Evolutionary conservation across 2,797 vertebrate species (phyloP).

Genomic region (Gephyroberyx darwinii): DNA sequence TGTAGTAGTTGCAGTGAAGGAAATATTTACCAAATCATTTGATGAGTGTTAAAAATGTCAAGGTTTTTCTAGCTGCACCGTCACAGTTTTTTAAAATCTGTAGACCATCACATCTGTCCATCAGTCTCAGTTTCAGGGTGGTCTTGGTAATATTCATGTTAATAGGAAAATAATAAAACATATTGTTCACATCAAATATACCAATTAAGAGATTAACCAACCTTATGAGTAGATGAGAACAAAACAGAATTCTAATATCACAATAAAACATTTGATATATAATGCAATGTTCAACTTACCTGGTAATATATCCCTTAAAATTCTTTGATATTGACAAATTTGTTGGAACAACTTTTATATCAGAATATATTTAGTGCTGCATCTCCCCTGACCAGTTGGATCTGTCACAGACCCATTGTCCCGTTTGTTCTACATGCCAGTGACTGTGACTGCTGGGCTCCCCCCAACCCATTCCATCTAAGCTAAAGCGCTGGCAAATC

Average conservation of each 20-base stretch:
- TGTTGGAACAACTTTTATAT: conserved; percentile 18
- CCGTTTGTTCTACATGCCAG: conserved; percentile 29
- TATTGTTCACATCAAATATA: too few relatives aligned
- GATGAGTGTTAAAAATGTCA: too few relatives aligned
- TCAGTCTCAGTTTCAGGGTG: neutral
- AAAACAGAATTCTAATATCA: neutral
- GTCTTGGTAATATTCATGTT: neutral
- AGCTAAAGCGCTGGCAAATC: conserved; percentile 80
- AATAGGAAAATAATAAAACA: neutral
- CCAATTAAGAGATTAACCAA: too few relatives aligned
- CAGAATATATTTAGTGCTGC: conserved; percentile 62
- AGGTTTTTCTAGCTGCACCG: too few relatives aligned
- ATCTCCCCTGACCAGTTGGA: conserved; percentile 57
- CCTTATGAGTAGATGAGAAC: too few relatives aligned
- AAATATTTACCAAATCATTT: too few relatives aligned
- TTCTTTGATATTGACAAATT: conserved; percentile 17
- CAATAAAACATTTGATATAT: conserved; percentile 9
- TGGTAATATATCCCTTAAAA: conserved; percentile 39
- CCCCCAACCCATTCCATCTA: conserved; percentile 73
- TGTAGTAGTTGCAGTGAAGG: too few relatives aligned
- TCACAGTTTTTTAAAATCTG: neutral
- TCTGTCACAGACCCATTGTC: conserved; percentile 51
- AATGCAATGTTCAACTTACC: conserved; percentile 61
- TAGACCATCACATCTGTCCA: neutral
- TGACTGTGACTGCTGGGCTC: conserved; percentile 60